Evolutionary conservation across 1,140 invertebrate genomes (phyloP).

Genomic region (Meloidogyne hapla): DNA sequence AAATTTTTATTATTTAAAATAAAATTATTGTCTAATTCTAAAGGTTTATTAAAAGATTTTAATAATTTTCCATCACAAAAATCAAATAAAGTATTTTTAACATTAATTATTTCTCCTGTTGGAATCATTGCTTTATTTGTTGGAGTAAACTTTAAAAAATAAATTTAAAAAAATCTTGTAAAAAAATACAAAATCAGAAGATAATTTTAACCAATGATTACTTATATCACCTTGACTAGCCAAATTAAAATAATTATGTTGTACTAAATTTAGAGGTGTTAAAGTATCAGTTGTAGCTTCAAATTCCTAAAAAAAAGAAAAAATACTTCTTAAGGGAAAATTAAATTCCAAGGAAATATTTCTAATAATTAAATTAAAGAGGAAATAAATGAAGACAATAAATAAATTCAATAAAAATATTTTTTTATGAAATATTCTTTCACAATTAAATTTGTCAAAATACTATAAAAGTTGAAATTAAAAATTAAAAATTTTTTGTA

Average conservation of each 20-base stretch:
- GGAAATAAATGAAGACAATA: no score
- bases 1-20: neutral
- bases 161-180: neutral
- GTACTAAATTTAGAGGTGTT: conserved; percentile 20
- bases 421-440: no score
- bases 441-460: no score
- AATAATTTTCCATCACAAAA: conserved; percentile 15
- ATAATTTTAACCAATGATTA: conserved; percentile 17
- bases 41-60: neutral
- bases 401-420: neutral
- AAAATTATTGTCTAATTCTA: conserved; percentile 27
- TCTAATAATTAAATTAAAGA: no score
- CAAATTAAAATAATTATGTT: conserved; percentile 28
- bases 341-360: no score
- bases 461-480: neutral
- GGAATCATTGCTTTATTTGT: conserved; percentile 1
- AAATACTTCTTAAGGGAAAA: neutral
- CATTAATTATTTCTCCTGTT: conserved; percentile 13
- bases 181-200: conserved; percentile 4
- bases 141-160: conserved; percentile 16
- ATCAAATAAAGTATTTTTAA: conserved; percentile 17
- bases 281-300: conserved; percentile 21
- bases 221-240: conserved; percentile 8
- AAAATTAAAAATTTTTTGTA: neutral
- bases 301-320: conserved; percentile 8